phyloP scores from a whole-genome alignment of 1,140 invertebrate genomes.

The Diplogasteroides magnus region DNA sequence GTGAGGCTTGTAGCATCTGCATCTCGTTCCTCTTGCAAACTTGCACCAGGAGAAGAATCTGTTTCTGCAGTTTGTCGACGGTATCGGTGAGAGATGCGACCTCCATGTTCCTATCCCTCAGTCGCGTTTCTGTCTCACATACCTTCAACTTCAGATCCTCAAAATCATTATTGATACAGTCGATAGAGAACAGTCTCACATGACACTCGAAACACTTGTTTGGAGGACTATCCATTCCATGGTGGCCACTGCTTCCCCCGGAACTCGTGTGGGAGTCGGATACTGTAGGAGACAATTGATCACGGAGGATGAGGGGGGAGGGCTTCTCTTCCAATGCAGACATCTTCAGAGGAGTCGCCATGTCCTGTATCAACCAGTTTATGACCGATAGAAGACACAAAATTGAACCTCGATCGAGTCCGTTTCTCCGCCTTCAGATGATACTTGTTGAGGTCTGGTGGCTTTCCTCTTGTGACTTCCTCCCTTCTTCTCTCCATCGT shows the following conservation, averaged over 20 bases:
- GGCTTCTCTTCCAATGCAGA: too few species aligned
- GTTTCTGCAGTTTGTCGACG: background rate
- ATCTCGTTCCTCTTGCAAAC: background rate
- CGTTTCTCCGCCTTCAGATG: too few species aligned
- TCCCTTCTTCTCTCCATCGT: constrained; percentile 19
- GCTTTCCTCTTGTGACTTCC: constrained; percentile 27
- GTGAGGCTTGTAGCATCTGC: background rate
- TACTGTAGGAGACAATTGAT: constrained; percentile 35
- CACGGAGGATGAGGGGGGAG: constrained; percentile 12
- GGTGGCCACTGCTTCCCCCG: constrained; percentile 23
- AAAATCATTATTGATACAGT: background rate
- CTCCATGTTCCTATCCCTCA: background rate
- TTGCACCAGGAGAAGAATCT: background rate
- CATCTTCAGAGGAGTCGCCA: too few species aligned
- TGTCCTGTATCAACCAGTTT: too few species aligned
- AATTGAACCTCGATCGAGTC: too few species aligned
- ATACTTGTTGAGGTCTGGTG: background rate
- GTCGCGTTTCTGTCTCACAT: background rate
- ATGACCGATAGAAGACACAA: too few species aligned
- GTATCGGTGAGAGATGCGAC: background rate
- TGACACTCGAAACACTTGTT: constrained; percentile 37
- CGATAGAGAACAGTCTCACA: constrained; percentile 11
- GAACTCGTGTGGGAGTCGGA: constrained; percentile 38
- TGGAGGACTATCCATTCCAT: constrained; percentile 25
- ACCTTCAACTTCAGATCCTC: background rate